Base-by-base conservation (phyloP, 2,113 vertebrate genomes). In the Sinosuthora webbiana region DNA sequence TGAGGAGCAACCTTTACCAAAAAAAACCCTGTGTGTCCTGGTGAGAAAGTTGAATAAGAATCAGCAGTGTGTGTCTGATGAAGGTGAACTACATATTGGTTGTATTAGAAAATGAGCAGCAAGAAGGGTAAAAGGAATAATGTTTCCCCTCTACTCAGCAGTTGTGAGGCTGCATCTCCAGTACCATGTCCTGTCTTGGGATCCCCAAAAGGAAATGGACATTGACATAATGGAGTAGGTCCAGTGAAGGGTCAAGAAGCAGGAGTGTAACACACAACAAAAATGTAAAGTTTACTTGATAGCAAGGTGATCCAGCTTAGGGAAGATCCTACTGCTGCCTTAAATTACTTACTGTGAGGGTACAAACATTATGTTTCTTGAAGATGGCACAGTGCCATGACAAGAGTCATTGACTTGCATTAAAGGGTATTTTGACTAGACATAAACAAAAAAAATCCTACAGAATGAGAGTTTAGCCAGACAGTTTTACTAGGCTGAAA, bases 231-330 rank as follows among this genome's bases (percentile, higher is more conserved):
- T 2, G 12, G 35, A 50, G 13, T 50, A 60, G 31, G 18, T 44
- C 22, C 50, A 77, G 60, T 0, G 1, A 39, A 85, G 30, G 41
- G 33, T 50, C 45, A 59, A 0, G 0, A 74, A 55, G 18, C 8
- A 13, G 50, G 17, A 74, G 13, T 47, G 20, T 64, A 56, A 59
- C 15, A 84, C 65, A 44, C 19, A 21, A n/a, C 23, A n/a, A 35
- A 71, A 65, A 57, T 9, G 7, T 57, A 35, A 35, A 14, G 41
- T 20, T 83, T 64, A 44, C 22, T 60, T 65, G 44, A 59, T 12
- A 63, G 27, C 30, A 45, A 79, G 28, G 53, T 33, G 33, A 67
- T n/a, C 33, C 31, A 18, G 35, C 13, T 41, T 45, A 60, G 41
- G 23, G 45, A 19, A 60, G 45, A 44, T 67, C 21, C 44, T 83